Conservation (phyloP, 2,113 vertebrate genomes). For the Emberiza fucata region DNA sequence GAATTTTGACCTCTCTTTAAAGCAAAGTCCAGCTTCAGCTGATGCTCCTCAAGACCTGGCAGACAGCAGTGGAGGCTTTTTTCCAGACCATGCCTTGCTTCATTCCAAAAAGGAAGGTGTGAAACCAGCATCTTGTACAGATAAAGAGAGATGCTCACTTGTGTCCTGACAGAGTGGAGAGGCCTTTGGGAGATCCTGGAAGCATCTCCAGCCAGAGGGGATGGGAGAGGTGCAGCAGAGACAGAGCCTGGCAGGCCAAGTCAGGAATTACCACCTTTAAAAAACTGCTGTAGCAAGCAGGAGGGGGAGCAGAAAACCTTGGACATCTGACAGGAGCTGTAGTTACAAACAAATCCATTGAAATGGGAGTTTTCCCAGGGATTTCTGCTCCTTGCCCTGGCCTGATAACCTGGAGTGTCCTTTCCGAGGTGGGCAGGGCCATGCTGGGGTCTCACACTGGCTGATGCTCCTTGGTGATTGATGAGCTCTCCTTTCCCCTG, state of each 20-base stretch:
- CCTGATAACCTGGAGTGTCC: not conserved
- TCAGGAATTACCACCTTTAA: not conserved
- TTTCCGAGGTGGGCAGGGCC: not conserved
- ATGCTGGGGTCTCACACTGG: fast-evolving
- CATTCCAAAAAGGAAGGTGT: not conserved
- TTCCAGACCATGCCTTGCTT: not conserved
- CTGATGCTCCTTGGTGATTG: not conserved
- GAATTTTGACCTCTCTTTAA: not conserved
- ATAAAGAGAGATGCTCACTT: not conserved
- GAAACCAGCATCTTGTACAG: not conserved
- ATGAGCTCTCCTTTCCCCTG: not conserved
- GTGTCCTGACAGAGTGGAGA: conserved; percentile 20
- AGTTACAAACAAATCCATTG: not conserved
- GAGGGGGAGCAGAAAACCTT: not conserved
- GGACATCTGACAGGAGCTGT: not conserved
- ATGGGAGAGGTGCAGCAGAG: not conserved
- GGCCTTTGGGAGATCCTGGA: conserved; percentile 46
- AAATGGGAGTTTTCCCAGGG: not conserved
- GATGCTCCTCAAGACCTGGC: not conserved
- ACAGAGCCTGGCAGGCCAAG: not conserved
- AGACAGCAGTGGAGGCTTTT: not conserved
- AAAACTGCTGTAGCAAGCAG: not conserved
- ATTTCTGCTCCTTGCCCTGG: not conserved
- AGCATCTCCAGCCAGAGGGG: conserved; percentile 32
- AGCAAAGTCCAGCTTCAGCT: not conserved